Percentiles rank a stretch among this genome's conserved stretches.
Conservation (phyloP, 2,797 vertebrate species). For the Sciurus carolinensis region DNA sequence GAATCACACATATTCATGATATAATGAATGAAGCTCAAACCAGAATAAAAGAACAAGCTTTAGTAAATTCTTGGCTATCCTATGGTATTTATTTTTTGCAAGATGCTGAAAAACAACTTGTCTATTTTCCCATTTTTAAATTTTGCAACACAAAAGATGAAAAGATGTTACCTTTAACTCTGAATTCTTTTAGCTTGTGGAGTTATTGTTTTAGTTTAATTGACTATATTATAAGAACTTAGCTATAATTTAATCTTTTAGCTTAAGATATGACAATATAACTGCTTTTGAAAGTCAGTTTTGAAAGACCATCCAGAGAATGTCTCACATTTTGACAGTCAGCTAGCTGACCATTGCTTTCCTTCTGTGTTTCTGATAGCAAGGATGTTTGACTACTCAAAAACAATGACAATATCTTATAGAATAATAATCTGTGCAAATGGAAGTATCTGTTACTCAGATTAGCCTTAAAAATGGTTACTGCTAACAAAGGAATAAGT, state of each 20-base stretch:
- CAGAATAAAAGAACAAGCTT: constrained; percentile 54
- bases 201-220: constrained; percentile 51
- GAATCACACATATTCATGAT: not conserved
- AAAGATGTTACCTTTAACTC: constrained; percentile 43
- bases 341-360: not conserved
- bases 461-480: not conserved
- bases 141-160: not conserved
- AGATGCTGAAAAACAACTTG: constrained; percentile 6
- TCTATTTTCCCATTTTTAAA: constrained; percentile 48
- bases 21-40: constrained; percentile 38
- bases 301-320: constrained; percentile 28
- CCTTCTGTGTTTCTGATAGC: constrained; percentile 24
- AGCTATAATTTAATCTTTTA: constrained; percentile 39
- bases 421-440: not conserved
- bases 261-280: not conserved
- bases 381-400: not conserved
- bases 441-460: not conserved
- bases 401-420: not conserved
- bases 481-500: constrained; percentile 45
- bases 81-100: constrained; percentile 52
- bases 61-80: constrained; percentile 13
- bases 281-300: constrained; percentile 54
- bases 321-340: not conserved
- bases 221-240: constrained; percentile 48
- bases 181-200: constrained; percentile 6